Evolutionary conservation across 37 sponge, comb jelly and placozoan genomes (phyloP).

Genomic region (Theonella swinhoei): DNA sequence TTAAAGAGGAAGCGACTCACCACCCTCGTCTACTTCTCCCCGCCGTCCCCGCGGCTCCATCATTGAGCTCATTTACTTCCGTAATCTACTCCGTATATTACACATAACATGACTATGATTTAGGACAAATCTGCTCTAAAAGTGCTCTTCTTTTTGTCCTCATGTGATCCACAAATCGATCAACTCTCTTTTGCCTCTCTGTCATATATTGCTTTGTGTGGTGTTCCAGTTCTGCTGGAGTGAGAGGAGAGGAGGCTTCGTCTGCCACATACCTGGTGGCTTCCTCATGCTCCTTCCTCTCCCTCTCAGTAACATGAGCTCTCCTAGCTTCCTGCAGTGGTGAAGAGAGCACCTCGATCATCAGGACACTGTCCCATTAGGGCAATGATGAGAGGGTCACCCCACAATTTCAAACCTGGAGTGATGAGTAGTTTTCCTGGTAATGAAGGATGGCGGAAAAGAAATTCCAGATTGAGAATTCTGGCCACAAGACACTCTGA

Average conservation of each 20-base stretch:
- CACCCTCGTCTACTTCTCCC: not conserved
- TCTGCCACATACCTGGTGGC: conserved; percentile 46
- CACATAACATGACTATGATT: not conserved
- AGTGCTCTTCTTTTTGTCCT: conserved; percentile 24
- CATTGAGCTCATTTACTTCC: not conserved
- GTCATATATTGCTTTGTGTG: conserved; percentile 36
- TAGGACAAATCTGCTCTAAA: conserved; percentile 54
- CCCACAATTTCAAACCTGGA: conserved; percentile 48
- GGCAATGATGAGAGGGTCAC: not conserved
- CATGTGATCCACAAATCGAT: conserved; percentile 41
- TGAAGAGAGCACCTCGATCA: too few relatives aligned
- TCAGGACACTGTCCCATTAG: not conserved
- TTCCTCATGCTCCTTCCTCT: conserved; percentile 8
- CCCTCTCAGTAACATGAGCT: conserved; percentile 11
- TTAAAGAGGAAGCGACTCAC: not conserved
- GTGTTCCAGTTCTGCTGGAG: conserved; percentile 8
- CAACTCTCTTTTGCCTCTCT: conserved; percentile 38
- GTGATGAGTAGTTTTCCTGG: conserved; percentile 52
- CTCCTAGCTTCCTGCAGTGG: conserved; percentile 40
- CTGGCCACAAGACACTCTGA: conserved; percentile 88
- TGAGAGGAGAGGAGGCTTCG: not conserved
- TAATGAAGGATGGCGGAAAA: conserved; percentile 70
- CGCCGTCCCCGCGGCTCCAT: not conserved
- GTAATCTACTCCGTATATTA: not conserved
- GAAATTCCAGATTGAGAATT: conserved; percentile 88